phyloP scores from a whole-genome alignment of 2,113 vertebrate species.

The Meles meles region DNA sequence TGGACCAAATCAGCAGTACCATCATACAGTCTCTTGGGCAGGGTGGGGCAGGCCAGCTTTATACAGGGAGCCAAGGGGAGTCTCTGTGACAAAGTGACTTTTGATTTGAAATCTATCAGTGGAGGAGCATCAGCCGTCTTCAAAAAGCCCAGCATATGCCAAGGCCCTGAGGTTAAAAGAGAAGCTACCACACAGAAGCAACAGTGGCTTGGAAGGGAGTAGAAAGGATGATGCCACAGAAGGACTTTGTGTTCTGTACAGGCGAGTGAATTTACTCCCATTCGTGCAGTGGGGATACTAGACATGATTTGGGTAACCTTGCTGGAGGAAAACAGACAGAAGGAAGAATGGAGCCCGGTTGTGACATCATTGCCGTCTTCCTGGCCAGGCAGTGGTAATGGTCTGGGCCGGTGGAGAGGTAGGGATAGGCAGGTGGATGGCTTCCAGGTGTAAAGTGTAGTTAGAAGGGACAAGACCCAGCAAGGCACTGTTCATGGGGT shows the following conservation, averaged over 20 bases:
- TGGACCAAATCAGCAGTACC: rapidly evolving
- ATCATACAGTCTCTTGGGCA: background rate
- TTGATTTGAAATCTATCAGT: background rate
- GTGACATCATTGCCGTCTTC: rapidly evolving
- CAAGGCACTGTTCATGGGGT: rapidly evolving
- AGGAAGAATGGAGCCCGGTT: rapidly evolving
- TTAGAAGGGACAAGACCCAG: rapidly evolving
- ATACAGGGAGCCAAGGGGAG: background rate
- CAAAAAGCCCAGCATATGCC: background rate
- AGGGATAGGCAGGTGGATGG: background rate
- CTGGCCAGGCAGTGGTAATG: background rate
- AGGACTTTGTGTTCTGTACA: background rate
- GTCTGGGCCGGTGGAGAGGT: no score
- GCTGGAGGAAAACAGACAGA: background rate
- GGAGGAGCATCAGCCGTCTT: background rate
- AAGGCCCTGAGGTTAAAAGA: background rate
- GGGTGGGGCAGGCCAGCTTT: background rate
- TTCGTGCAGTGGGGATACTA: no score
- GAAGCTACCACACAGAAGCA: rapidly evolving
- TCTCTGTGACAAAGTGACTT: background rate
- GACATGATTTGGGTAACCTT: background rate
- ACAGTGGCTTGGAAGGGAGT: rapidly evolving
- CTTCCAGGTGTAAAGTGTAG: rapidly evolving
- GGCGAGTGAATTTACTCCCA: no score
- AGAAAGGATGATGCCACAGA: background rate